A percentile compares a stretch with the other conserved stretches of the same genome.
Evolutionary conservation across 1,140 invertebrate genomes (phyloP).

Genomic region (Panagrolaimus sp.): DNA sequence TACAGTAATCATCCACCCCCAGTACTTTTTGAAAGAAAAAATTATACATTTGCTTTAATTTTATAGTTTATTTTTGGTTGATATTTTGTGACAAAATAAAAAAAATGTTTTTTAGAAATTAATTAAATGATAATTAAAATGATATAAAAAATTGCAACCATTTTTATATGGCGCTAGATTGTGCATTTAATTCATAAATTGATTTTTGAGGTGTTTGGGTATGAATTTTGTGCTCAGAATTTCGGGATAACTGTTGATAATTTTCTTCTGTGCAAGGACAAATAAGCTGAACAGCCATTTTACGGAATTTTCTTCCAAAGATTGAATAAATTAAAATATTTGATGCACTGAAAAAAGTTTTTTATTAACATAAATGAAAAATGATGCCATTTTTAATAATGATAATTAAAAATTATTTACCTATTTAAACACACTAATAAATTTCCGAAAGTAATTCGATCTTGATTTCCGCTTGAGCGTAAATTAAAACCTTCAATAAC

Average conservation of each 20-base stretch:
- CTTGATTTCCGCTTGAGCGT: conserved; percentile 9
- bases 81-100: too few relatives aligned
- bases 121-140: too few relatives aligned
- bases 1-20: too few relatives aligned
- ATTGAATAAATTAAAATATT: conserved; percentile 53
- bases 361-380: conserved; percentile 7
- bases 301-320: conserved; percentile 46
- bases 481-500: conserved; percentile 51
- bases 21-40: too few relatives aligned
- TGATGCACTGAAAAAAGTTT: conserved; percentile 40
- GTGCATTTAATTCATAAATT: too few relatives aligned
- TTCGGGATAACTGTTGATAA: background rate
- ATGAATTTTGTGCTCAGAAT: conserved; percentile 1
- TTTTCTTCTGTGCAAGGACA: conserved; percentile 31
- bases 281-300: conserved; percentile 29
- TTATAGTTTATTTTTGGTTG: too few relatives aligned
- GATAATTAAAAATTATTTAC: conserved; percentile 28
- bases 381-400: background rate
- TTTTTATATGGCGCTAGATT: too few relatives aligned
- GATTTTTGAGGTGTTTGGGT: too few relatives aligned
- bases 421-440: conserved; percentile 56
- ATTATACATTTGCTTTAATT: too few relatives aligned
- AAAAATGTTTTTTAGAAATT: too few relatives aligned
- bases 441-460: conserved; percentile 51
- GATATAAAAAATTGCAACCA: too few relatives aligned